phyloP scores from a whole-genome alignment of 2,113 vertebrate genomes.

The Stictonetta naevosa region DNA sequence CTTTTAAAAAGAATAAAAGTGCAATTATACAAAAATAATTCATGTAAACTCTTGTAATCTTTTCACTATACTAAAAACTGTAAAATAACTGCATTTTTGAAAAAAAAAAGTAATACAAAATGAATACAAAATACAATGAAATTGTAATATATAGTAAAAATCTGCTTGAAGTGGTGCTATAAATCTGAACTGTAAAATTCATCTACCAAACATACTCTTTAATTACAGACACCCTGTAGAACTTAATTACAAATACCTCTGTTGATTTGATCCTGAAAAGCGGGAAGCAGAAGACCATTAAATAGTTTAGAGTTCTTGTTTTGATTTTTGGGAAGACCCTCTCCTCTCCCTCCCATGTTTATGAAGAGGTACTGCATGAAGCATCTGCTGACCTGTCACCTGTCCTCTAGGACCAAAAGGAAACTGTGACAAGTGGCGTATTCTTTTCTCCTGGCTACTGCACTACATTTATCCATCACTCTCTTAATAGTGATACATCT shows the following conservation, averaged over 20 bases:
- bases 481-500: neutral
- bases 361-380: neutral
- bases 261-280: neutral
- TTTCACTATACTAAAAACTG: neutral
- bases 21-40: constrained; percentile 22
- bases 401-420: neutral
- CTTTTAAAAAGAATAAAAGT: constrained; percentile 25
- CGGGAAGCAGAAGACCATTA: neutral
- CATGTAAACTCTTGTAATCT: neutral
- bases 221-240: neutral
- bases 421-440: neutral
- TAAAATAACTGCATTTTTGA: neutral
- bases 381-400: neutral
- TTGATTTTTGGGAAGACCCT: neutral
- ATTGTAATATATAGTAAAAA: neutral
- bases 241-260: neutral
- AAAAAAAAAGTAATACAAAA: neutral
- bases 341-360: neutral
- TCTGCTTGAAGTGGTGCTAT: neutral
- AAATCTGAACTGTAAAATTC: neutral
- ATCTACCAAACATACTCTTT: neutral
- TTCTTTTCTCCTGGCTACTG: neutral
- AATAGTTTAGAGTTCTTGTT: neutral
- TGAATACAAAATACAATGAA: neutral
- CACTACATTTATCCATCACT: neutral